Evolutionary conservation across 1,140 invertebrate species (phyloP).

Genomic region (Coelopa frigida): DNA sequence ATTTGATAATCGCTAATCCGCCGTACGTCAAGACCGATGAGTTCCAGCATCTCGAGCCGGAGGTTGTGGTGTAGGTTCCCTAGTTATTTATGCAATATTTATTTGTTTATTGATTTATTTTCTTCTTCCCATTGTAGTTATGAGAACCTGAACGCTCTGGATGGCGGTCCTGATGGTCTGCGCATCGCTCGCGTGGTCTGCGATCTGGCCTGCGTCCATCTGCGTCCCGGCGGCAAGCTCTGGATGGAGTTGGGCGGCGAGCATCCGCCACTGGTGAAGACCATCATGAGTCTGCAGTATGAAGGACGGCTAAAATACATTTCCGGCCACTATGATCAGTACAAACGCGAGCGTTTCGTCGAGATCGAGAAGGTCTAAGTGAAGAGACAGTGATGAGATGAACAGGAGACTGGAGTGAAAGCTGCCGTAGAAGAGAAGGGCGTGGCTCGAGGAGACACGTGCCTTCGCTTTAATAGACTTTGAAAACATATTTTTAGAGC

Average conservation of each 20-base stretch:
- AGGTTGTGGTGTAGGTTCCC: slow-evolving; percentile 53
- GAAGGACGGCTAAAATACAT: slow-evolving; percentile 44
- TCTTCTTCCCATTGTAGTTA: slow-evolving; percentile 46
- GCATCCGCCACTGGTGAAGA: slow-evolving; percentile 50
- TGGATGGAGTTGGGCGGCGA: slow-evolving; percentile 54
- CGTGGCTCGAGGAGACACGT: too few species aligned
- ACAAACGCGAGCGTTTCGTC: slow-evolving; percentile 53
- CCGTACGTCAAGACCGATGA: slow-evolving; percentile 55
- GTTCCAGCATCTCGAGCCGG: slow-evolving; percentile 50
- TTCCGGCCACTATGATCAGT: slow-evolving; percentile 52
- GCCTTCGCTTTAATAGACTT: too few species aligned
- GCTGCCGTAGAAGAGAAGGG: too few species aligned
- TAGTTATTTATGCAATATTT: background rate
- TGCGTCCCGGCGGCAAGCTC: slow-evolving; percentile 48
- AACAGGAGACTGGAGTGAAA: too few species aligned
- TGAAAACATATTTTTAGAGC: too few species aligned
- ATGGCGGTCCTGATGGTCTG: slow-evolving; percentile 57
- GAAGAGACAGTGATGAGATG: too few species aligned
- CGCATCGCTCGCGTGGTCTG: slow-evolving; percentile 52
- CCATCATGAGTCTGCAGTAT: slow-evolving; percentile 46
- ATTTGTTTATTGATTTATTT: slow-evolving; percentile 4
- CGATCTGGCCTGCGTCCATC: slow-evolving; percentile 46
- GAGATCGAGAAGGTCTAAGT: slow-evolving; percentile 47
- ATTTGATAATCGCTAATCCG: slow-evolving; percentile 60
- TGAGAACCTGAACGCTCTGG: slow-evolving; percentile 55